Conservation (phyloP, 2,797 vertebrate genomes). For the Hydrolagus colliei region DNA sequence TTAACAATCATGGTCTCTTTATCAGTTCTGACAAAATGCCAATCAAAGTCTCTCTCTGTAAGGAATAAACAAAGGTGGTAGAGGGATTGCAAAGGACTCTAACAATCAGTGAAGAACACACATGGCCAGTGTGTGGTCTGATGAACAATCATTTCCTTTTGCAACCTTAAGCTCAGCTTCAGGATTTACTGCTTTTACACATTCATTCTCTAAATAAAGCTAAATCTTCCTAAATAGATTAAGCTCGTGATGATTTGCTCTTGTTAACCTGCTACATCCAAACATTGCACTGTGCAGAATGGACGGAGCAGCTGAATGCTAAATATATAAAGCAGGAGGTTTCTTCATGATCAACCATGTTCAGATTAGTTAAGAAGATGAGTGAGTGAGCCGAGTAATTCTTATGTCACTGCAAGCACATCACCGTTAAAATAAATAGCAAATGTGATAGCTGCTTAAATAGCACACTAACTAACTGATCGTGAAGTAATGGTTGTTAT, state of each 20-base stretch:
- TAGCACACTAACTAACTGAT: background rate
- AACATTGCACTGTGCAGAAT: background rate
- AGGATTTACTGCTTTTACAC: slow-evolving; percentile 75
- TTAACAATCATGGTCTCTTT: slow-evolving; percentile 73
- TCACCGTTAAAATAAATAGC: background rate
- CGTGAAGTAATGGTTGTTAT: no score
- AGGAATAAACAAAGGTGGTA: slow-evolving; percentile 42
- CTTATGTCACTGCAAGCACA: background rate
- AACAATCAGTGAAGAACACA: slow-evolving; percentile 75
- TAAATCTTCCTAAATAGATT: slow-evolving; percentile 77
- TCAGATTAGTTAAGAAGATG: background rate
- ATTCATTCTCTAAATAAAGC: slow-evolving; percentile 80
- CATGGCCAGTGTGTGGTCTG: slow-evolving; percentile 94
- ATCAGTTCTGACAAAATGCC: slow-evolving; percentile 86
- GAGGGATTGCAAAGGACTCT: slow-evolving; percentile 63
- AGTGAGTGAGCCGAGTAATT: background rate
- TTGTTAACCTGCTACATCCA: background rate
- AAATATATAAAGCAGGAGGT: background rate
- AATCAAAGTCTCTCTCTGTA: slow-evolving; percentile 75
- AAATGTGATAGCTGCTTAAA: background rate
- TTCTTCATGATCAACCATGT: background rate
- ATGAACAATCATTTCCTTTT: slow-evolving; percentile 61
- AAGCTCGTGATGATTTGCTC: background rate
- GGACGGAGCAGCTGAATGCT: background rate
- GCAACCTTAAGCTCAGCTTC: slow-evolving; percentile 82